phyloP scores from a whole-genome alignment of 2,888 invertebrate species.

The Embidobia sp. region DNA sequence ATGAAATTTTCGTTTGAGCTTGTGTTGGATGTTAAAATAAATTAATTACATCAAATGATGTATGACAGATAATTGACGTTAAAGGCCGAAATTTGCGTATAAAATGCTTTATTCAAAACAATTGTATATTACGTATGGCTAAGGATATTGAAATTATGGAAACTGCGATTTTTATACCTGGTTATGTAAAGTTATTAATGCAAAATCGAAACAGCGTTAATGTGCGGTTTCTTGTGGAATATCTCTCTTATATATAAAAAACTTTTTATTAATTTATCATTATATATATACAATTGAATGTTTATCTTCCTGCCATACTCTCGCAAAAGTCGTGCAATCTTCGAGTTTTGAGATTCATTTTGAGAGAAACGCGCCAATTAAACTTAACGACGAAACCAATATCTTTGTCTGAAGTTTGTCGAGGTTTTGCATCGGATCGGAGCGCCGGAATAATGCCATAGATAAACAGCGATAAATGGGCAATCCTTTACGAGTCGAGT shows the following conservation, averaged over 20 bases:
- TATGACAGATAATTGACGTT: constrained; percentile 32
- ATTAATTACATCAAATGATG: constrained; percentile 28
- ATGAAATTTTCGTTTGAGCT: neutral
- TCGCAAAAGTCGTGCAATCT: too few relatives aligned
- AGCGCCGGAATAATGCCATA: neutral
- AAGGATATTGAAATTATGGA: too few relatives aligned
- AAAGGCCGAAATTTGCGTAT: constrained; percentile 8
- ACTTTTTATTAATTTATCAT: too few relatives aligned
- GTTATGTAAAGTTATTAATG: too few relatives aligned
- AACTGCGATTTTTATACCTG: too few relatives aligned
- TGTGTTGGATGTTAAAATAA: constrained; percentile 23
- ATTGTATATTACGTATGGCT: neutral
- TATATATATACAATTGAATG: too few relatives aligned
- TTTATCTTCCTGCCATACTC: too few relatives aligned
- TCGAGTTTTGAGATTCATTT: too few relatives aligned
- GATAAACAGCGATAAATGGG: constrained; percentile 53
- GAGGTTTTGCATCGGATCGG: neutral
- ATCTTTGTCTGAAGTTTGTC: constrained; percentile 6
- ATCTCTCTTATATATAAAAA: too few relatives aligned
- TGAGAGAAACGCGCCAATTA: constrained; percentile 1
- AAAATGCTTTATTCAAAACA: constrained; percentile 11
- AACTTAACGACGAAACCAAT: neutral
- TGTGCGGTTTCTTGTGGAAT: too few relatives aligned
- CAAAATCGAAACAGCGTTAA: too few relatives aligned
- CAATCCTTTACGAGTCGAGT: constrained; percentile 44